phyloP scores from a whole-genome alignment of 2,888 invertebrate genomes.

The Orthosia cruda region DNA sequence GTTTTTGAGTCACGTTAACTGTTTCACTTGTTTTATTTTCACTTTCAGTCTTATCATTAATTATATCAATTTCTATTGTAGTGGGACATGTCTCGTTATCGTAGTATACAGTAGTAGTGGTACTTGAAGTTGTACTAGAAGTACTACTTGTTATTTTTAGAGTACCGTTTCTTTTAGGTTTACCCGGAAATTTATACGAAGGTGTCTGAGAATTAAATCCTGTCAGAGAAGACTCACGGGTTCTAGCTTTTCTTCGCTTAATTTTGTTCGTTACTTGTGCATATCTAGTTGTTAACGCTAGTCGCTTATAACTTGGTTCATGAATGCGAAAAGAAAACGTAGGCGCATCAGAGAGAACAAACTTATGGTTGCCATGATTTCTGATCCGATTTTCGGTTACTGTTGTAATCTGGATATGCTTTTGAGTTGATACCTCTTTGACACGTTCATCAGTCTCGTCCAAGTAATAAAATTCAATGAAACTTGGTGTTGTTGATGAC shows the following conservation, averaged over 20 bases:
- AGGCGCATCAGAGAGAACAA: conserved; percentile 60
- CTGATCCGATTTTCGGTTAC: conserved; percentile 18
- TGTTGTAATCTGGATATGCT: conserved; percentile 16
- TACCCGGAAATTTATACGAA: conserved; percentile 28
- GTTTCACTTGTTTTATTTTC: conserved; percentile 7
- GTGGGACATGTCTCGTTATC: conserved; percentile 58
- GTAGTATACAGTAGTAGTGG: conserved; percentile 3
- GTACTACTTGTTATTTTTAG: not conserved
- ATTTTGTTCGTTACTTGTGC: conserved; percentile 36
- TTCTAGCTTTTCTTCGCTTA: conserved; percentile 37
- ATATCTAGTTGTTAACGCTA: conserved; percentile 52
- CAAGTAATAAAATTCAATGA: conserved; percentile 87
- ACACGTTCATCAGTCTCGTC: conserved; percentile 75
- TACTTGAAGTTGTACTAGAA: not conserved
- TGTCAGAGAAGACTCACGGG: conserved; percentile 48
- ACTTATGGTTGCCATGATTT: conserved; percentile 42
- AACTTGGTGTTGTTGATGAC: conserved; percentile 78
- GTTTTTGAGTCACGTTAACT: conserved; percentile 2
- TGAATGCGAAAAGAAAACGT: conserved; percentile 71
- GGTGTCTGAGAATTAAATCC: conserved; percentile 52
- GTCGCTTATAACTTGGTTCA: conserved; percentile 40
- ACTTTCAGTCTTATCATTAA: conserved; percentile 6
- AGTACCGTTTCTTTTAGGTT: not conserved
- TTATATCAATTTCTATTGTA: conserved; percentile 20
- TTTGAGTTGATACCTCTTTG: conserved; percentile 44